Percentiles rank a stretch among this genome's conserved stretches.
Conservation (phyloP, 2,113 vertebrate species). For the Agapornis roseicollis region DNA sequence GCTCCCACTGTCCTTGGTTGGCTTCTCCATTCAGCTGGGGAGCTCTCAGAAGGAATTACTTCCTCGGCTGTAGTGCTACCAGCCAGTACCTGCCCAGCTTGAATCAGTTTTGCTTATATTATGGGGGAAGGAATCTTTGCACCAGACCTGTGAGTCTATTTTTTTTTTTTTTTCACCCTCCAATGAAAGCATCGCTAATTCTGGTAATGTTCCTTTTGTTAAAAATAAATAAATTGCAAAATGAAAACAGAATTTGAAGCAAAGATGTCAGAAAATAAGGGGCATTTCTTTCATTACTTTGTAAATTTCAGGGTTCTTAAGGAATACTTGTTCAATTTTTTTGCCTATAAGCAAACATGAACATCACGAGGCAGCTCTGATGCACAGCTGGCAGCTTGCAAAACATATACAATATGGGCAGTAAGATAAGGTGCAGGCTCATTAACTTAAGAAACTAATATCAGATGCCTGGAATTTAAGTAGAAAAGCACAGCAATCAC, state of each 20-base stretch:
- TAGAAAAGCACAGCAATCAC: not conserved
- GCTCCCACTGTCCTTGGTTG: not conserved
- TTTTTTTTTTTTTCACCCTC: not conserved
- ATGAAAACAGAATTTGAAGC: not conserved
- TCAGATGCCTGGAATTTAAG: constrained; percentile 21
- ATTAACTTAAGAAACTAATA: constrained; percentile 44
- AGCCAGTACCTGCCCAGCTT: not conserved
- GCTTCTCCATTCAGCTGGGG: not conserved
- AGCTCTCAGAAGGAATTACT: not conserved
- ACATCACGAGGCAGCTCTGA: not conserved
- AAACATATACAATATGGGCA: constrained; percentile 33
- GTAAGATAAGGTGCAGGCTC: constrained; percentile 48
- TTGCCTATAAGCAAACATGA: not conserved
- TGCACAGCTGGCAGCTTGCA: constrained; percentile 23
- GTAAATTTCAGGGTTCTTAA: not conserved
- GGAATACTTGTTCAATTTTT: not conserved
- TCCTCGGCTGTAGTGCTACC: not conserved
- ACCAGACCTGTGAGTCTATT: not conserved
- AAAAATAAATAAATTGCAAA: not conserved
- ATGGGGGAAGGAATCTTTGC: not conserved
- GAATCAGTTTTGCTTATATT: not conserved
- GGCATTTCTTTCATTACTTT: not conserved
- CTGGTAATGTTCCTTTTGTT: not conserved
- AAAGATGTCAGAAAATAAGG: not conserved
- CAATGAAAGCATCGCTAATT: not conserved